These are phyloP conservation scores for Aspidoscelis tigris DNA, from an alignment of 2,113 vertebrate genomes.

Conservation along the genomic window DNA sequence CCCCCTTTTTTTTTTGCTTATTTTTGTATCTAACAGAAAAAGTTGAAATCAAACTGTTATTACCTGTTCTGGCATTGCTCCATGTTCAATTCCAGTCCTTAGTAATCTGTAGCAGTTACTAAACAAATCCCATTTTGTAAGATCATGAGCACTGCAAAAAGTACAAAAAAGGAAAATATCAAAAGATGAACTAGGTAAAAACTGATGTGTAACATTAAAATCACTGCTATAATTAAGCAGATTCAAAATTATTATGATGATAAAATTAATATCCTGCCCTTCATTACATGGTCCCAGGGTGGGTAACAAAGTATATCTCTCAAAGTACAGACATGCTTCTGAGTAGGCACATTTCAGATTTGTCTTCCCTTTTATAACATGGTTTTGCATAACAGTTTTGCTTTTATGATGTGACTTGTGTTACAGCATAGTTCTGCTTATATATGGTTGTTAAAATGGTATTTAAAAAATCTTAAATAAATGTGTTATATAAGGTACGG, in stretches of 20 bases:
- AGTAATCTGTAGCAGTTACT: slow-evolving; percentile 97
- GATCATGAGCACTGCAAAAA: slow-evolving; percentile 91
- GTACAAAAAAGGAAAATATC: slow-evolving; percentile 52
- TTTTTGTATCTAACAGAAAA: not conserved
- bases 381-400: no score
- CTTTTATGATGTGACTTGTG: no score
- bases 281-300: no score
- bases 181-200: slow-evolving; percentile 27
- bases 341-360: not conserved
- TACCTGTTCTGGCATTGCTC: slow-evolving; percentile 98
- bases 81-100: slow-evolving; percentile 97
- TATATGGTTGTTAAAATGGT: no score
- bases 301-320: not conserved
- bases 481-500: no score
- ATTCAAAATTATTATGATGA: not conserved
- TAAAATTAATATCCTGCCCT: no score
- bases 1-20: not conserved
- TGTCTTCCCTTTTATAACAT: not conserved
- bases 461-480: no score
- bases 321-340: not conserved
- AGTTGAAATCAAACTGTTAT: not conserved
- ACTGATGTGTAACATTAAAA: slow-evolving; percentile 24
- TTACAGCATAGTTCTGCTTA: no score
- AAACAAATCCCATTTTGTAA: slow-evolving; percentile 98
- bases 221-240: not conserved